Evolutionary conservation across 2,797 vertebrate species (phyloP).

Genomic region (Clamator glandarius): DNA sequence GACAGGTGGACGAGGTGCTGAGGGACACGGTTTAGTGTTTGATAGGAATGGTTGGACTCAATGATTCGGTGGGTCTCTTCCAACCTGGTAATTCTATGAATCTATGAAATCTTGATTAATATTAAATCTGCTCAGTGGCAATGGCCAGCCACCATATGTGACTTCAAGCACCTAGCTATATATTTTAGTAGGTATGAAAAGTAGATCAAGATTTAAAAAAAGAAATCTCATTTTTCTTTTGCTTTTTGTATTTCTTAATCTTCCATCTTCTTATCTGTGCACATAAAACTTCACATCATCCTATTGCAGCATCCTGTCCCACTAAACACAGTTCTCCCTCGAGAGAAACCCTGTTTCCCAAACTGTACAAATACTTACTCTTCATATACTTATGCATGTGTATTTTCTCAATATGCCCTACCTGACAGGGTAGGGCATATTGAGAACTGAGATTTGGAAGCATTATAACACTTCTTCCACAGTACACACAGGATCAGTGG

Average conservation of each 20-base stretch:
- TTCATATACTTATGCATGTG: too few relatives aligned
- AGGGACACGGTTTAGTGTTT: too few relatives aligned
- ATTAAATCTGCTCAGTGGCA: neutral
- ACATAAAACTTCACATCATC: neutral
- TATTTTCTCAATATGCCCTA: neutral
- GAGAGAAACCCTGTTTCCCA: neutral
- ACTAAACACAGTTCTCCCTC: neutral
- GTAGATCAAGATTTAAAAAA: neutral
- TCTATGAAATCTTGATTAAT: neutral
- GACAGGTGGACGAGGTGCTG: too few relatives aligned
- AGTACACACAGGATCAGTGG: neutral
- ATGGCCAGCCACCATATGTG: neutral
- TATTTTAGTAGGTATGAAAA: neutral
- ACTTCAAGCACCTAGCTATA: neutral
- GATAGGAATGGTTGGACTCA: too few relatives aligned
- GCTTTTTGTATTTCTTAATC: neutral
- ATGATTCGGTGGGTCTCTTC: too few relatives aligned
- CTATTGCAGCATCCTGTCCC: neutral
- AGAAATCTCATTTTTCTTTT: neutral
- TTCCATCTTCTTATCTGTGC: neutral
- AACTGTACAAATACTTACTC: neutral
- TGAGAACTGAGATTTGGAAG: neutral
- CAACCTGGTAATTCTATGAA: too few relatives aligned
- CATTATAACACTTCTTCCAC: neutral
- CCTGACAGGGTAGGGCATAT: too few relatives aligned